phyloP scores from a whole-genome alignment of 2,888 invertebrate genomes.

The Dryococelus australis region DNA sequence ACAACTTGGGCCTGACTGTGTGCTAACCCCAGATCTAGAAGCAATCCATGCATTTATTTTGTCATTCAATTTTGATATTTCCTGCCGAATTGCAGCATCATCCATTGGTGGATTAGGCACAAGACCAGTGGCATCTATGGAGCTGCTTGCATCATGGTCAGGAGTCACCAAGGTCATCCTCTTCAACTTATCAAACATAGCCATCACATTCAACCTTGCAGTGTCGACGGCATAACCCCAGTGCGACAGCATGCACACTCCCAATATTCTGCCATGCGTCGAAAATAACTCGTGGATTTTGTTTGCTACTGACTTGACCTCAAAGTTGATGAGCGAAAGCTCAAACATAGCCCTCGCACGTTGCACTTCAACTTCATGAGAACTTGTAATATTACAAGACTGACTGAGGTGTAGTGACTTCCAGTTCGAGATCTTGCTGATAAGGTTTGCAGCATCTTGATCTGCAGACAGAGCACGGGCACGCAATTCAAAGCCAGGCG shows the following conservation, averaged over 20 bases:
- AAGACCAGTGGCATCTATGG: not conserved
- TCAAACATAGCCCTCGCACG: not conserved
- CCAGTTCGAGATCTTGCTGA: not conserved
- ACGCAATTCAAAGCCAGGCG: not conserved
- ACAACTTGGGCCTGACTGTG: not conserved
- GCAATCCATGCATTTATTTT: not conserved
- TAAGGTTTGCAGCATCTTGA: not conserved
- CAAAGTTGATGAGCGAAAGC: not conserved
- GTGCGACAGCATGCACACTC: not conserved
- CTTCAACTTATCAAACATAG: not conserved
- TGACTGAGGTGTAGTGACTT: not conserved
- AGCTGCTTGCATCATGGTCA: not conserved
- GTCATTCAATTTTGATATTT: not conserved
- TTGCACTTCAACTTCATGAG: not conserved
- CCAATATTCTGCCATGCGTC: not conserved
- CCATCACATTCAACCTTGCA: not conserved
- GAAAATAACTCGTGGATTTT: not conserved
- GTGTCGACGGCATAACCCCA: not conserved
- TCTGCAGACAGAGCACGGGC: not conserved
- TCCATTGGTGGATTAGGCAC: too few species aligned
- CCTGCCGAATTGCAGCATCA: not conserved
- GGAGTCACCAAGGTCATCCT: not conserved
- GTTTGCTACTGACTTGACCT: not conserved
- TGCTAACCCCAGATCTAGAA: not conserved
- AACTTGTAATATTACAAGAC: not conserved